phyloP scores from a whole-genome alignment of 2,888 invertebrate genomes.

The Melieria crassipennis region DNA sequence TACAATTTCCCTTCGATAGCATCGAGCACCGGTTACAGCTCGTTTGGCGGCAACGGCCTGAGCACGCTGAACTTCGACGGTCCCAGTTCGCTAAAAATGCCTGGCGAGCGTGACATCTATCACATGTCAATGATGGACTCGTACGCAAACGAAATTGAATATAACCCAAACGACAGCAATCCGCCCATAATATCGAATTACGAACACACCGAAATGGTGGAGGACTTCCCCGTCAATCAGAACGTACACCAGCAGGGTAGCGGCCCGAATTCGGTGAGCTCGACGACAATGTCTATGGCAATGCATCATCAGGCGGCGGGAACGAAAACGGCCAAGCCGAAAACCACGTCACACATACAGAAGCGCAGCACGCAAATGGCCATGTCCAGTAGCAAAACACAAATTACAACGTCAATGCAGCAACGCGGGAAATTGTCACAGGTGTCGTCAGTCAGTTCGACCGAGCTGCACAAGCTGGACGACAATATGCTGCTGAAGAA shows the following conservation, averaged over 20 bases:
- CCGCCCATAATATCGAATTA: constrained; percentile 62
- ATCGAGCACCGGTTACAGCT: constrained; percentile 44
- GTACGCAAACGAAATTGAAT: constrained; percentile 54
- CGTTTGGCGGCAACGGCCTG: constrained; percentile 46
- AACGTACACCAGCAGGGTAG: constrained; percentile 50
- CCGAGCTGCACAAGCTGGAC: constrained; percentile 65
- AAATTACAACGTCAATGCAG: constrained; percentile 44
- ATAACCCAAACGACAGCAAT: constrained; percentile 60
- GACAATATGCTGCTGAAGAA: constrained; percentile 62
- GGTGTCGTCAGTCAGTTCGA: constrained; percentile 63
- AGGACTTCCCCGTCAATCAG: constrained; percentile 65
- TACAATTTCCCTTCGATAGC: constrained; percentile 47
- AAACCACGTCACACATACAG: constrained; percentile 54
- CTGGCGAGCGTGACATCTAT: constrained; percentile 59
- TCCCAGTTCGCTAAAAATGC: constrained; percentile 60
- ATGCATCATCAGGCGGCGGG: constrained; percentile 40
- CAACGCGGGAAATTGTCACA: constrained; percentile 57
- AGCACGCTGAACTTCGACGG: constrained; percentile 51
- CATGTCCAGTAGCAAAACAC: constrained; percentile 42
- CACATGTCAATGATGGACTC: constrained; percentile 48
- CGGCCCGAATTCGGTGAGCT: constrained; percentile 44
- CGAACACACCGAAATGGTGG: constrained; percentile 63
- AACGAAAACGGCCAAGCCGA: constrained; percentile 57
- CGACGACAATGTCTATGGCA: constrained; percentile 40
- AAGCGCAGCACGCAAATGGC: constrained; percentile 56